Base-by-base conservation (phyloP, 2,113 vertebrate species). In the Oryzias curvinotus region DNA sequence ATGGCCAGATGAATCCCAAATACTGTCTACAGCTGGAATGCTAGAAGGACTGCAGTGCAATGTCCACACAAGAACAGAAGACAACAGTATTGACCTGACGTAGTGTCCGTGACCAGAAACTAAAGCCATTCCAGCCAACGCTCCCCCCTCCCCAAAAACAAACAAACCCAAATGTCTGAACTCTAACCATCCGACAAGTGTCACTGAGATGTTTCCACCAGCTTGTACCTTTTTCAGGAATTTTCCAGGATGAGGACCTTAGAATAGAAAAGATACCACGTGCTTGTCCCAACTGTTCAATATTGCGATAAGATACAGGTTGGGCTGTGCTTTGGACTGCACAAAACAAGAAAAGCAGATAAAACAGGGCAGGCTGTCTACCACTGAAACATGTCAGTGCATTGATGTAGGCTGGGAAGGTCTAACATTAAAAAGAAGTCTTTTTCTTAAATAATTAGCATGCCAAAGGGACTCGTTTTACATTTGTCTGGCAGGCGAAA, bases 1-100 rank as follows among this genome's bases (percentile, higher is more conserved):
- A 64, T 16, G 3, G 17, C 62, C 23, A 14, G 51, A 69, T 43
- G 52, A 57, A 62, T 79, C 70, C 48, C 26, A 76, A 82, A 86
- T 65, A 78, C 68, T 56, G 71, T 64, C 82, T 25, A 62, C 62
- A 77, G 67, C 55, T 78, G 79, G 78, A 84, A 82, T 78, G 63
- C 61, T 28, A 30, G 52, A 52, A 18, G 43, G 64, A 66, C 84
- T 55, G 41, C 13, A 36, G 73, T 79, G 67, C 77, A 74, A 55
- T 49, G 75, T 86, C 78, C 78, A 72, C 52, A 45, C 47, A 30
- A 77, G 65, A 77, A 62, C 72, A 86, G 60, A 36, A 8, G 36
- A 12, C 69, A 63, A 75, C 64, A 58, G 48, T 46, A 75, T 73
- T 75, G 80, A 83, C 56, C 65, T 71, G 17, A 42, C 55, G 78